Evolutionary conservation across 2,113 vertebrate genomes (phyloP), one percentile per base, ranked within the genome.

Genomic region (Scomber scombrus): DNA sequence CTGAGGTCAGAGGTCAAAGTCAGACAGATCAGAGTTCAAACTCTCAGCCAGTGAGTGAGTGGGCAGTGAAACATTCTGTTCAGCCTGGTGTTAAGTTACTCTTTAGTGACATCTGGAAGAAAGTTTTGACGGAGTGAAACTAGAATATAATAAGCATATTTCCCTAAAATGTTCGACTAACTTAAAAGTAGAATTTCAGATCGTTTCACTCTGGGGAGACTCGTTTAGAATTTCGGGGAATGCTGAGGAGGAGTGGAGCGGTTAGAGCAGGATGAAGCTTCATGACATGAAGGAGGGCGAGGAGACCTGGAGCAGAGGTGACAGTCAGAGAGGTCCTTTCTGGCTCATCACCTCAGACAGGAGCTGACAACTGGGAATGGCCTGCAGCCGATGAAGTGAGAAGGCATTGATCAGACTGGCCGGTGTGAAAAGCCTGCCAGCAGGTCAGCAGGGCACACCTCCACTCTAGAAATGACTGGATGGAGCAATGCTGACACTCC

Each of bases 361-460:
- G 67, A 70, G 23, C 23, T 85, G 88, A 81, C 88, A 84, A 47
- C 73, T 69, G 76, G 60, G 45, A 76, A 84, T 31, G 63, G 71
- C 74, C 67, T 47, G 29, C 49, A 80, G 69, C 69, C 65, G 46
- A 66, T 43, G 40, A 80, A 49, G 60, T 70, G 82, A 84, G 60
- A 82, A 57, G 46, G 31, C 69, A 88, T 70, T 82, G 74, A 90
- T 88, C 85, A 90, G 50, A 63, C 58, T 16, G 52, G 21, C 58
- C 54, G 51, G 77, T 78, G 74, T 81, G 62, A 81, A 88, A 84
- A 81, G 49, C 47, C 57, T 18, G 56, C 29, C 56, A 23, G 47
- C 63, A 43, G 60, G 60, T 21, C 56, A 62, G 64, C 49, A 47
- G 78, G 73, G n/a, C 58, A 9, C 43, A 23, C n/a, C 55, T 4